Evolutionary conservation across 2,888 invertebrate genomes (phyloP), one percentile per base, ranked within the genome.

Genomic region (Pseudococcus viburni): DNA sequence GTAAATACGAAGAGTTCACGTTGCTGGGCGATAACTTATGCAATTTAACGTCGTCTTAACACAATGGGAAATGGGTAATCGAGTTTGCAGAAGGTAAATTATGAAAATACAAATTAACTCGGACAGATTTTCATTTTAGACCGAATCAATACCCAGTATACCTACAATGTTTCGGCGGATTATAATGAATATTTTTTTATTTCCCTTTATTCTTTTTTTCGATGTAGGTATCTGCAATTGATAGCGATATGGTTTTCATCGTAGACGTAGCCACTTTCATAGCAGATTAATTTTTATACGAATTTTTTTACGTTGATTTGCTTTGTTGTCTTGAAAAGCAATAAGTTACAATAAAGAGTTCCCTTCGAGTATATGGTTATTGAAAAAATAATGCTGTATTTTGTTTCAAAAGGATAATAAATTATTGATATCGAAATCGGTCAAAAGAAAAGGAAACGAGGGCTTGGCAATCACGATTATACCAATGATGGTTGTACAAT

Each of bases 381-480:
- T 64, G 64, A 64, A 64, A 64, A 64, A 64, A 64, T 64, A 64
- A 22, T 64, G 19, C 22, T 64, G 64, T 64, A 22, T 64, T 64
- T 64, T 64, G 64, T 64, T 64, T 64, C 64, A 64, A 64, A 64
- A 64, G 64, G 64, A 22, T 64, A 64, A 64, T 64, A 64, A 64
- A 64, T 64, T 64, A 64, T 64, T 64, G 64, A 64, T 64, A 22
- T 64, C 22, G 64, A 64, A 64, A 64, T 64, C 64, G 64, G 64
- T 64, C 64, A 64, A 64, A 64, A 64, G 19, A 64, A 64, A 64
- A 64, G 22, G 64, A 64, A 64, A 64, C 22, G 11, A 64, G 59
- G 22, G 12, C 64, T 64, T 22, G 0, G 22, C 11, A 64, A 64
- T 64, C 22, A 64, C 64, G 22, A 12, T 9, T 22, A 19, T 19